Percentiles rank a stretch among this genome's conserved stretches.
Conservation (phyloP, 2,888 invertebrate species). For the Drosophila trichaetosa region DNA sequence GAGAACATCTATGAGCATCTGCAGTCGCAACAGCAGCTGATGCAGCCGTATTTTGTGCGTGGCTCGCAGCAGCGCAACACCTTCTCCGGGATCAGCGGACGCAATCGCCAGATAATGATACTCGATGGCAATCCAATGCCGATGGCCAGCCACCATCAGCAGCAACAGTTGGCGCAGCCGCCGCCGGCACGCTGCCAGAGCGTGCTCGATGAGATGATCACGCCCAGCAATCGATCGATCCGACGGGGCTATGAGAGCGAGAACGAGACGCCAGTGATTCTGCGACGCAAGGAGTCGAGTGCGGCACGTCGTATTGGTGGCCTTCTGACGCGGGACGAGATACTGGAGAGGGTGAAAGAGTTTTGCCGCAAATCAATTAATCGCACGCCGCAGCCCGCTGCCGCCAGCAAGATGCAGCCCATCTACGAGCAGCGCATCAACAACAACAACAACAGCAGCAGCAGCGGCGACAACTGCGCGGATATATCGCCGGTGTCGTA, state of each 20-base stretch:
- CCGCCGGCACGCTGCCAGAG: constrained; percentile 82
- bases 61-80: constrained; percentile 83
- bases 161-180: constrained; percentile 26
- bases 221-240: constrained; percentile 19
- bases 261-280: constrained; percentile 72
- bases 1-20: constrained; percentile 82
- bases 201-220: constrained; percentile 80
- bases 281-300: constrained; percentile 56
- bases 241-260: constrained; percentile 76
- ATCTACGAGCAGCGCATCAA: constrained; percentile 62
- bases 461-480: constrained; percentile 35
- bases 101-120: constrained; percentile 77
- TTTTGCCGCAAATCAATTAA: constrained; percentile 84
- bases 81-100: constrained; percentile 76
- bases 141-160: constrained; percentile 25
- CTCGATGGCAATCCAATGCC: constrained; percentile 65
- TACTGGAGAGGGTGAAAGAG: constrained; percentile 83
- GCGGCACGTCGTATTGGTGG: constrained; percentile 71
- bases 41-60: constrained; percentile 72
- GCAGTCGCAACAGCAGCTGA: constrained; percentile 41
- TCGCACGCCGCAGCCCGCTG: constrained; percentile 71
- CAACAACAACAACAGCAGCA: constrained; percentile 6
- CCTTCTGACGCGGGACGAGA: constrained; percentile 82
- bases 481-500: constrained; percentile 84
- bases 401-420: constrained; percentile 58